These are phyloP conservation scores for Ellobium chinense DNA, from an alignment of 2,888 invertebrate genomes.

Conservation along the genomic window DNA sequence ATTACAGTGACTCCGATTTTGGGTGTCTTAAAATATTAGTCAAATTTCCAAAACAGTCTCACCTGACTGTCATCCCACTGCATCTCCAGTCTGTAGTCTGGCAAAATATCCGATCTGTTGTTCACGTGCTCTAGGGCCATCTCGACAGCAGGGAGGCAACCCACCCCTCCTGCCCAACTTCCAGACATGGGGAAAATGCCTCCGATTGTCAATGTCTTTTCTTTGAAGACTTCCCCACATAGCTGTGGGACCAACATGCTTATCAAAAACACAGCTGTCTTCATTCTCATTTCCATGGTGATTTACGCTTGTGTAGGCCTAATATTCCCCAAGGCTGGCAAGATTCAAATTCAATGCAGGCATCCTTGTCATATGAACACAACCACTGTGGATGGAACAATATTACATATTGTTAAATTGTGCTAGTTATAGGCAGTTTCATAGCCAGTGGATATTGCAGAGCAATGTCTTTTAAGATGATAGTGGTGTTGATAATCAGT, in stretches of 20 bases:
- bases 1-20: too few relatives aligned
- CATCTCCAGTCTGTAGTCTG: conserved; percentile 93
- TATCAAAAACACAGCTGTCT: neutral
- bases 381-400: too few relatives aligned
- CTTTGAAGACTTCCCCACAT: conserved; percentile 52
- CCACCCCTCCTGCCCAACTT: conserved; percentile 99
- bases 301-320: neutral
- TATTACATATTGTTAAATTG: too few relatives aligned
- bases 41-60: too few relatives aligned
- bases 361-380: too few relatives aligned
- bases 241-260: neutral
- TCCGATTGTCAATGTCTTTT: conserved; percentile 81
- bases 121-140: conserved; percentile 98
- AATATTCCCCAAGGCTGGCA: too few relatives aligned
- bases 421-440: too few relatives aligned
- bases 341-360: too few relatives aligned
- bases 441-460: too few relatives aligned
- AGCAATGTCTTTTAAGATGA: too few relatives aligned
- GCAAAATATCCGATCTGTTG: conserved; percentile 90
- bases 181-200: conserved; percentile 99
- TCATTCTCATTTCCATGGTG: neutral
- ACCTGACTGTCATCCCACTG: conserved; percentile 99
- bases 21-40: too few relatives aligned
- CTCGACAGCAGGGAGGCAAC: conserved; percentile 97
- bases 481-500: too few relatives aligned